A percentile compares a stretch with the other conserved stretches of the same genome.
Evolutionary conservation across 2,888 invertebrate genomes (phyloP).

Genomic region (Suillia variegata): DNA sequence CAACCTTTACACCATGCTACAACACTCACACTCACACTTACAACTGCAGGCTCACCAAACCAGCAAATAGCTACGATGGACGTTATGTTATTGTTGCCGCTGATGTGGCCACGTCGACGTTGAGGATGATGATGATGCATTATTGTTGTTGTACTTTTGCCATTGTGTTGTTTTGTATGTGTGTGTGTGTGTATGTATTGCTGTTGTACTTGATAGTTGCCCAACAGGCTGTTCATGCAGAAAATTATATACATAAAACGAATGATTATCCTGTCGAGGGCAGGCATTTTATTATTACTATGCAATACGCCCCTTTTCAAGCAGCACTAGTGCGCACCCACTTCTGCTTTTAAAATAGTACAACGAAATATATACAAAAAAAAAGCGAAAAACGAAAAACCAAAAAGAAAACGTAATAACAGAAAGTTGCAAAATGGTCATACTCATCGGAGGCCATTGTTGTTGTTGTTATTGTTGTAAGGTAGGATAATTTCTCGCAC

Average conservation of each 20-base stretch:
- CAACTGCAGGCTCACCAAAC: too few relatives aligned
- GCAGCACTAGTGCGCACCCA: too few relatives aligned
- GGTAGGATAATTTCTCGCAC: neutral
- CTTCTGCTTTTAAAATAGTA: too few relatives aligned
- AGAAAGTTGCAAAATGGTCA: neutral
- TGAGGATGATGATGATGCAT: neutral
- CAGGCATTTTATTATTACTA: constrained; percentile 38
- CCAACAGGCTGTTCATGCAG: constrained; percentile 42
- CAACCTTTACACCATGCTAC: too few relatives aligned
- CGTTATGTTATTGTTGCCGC: neutral
- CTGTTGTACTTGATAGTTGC: too few relatives aligned
- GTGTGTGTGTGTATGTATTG: neutral
- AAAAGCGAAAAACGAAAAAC: too few relatives aligned
- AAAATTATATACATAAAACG: constrained; percentile 50
- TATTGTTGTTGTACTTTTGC: neutral
- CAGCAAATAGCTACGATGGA: too few relatives aligned
- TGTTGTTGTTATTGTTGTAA: neutral
- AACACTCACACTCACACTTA: too few relatives aligned
- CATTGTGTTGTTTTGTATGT: neutral
- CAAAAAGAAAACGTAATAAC: too few relatives aligned
- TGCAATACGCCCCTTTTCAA: neutral
- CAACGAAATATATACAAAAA: too few relatives aligned
- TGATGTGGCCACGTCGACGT: neutral
- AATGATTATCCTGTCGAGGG: constrained; percentile 48
- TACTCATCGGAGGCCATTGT: neutral